Conservation (phyloP, 1,140 invertebrate genomes). For the Aphaenogaster rudis region DNA sequence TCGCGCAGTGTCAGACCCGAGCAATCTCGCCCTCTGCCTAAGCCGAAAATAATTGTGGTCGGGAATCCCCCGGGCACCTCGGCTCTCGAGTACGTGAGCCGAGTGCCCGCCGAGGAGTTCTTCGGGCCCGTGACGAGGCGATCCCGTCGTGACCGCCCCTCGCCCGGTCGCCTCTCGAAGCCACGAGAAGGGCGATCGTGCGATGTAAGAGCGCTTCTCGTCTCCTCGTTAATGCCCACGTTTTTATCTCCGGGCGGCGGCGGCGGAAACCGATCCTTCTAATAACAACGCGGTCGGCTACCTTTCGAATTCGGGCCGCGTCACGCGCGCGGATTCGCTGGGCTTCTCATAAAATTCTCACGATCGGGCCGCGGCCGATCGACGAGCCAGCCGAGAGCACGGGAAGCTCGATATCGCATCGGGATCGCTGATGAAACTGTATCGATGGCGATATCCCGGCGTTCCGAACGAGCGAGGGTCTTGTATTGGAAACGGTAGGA, state of each 20-base stretch:
- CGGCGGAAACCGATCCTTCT: conserved; percentile 44
- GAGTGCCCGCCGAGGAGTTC: conserved; percentile 78
- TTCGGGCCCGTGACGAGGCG: conserved; percentile 38
- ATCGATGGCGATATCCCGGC: conserved; percentile 9
- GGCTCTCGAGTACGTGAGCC: conserved; percentile 75
- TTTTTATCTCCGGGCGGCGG: conserved; percentile 26
- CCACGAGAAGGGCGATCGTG: conserved; percentile 38
- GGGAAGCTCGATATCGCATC: conserved; percentile 11
- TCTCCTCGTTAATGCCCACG: conserved; percentile 31
- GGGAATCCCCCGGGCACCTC: conserved; percentile 57
- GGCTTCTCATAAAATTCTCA: conserved; percentile 58
- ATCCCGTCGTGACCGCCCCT: conserved; percentile 26
- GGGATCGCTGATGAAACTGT: conserved; percentile 29
- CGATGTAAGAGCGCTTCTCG: neutral
- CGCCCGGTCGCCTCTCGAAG: neutral
- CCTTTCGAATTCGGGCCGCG: conserved; percentile 42
- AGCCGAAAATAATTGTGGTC: conserved; percentile 82
- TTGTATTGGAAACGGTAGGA: conserved; percentile 12
- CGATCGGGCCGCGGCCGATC: conserved; percentile 32
- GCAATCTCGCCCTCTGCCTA: conserved; percentile 69
- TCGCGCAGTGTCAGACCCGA: conserved; percentile 60
- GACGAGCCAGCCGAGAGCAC: neutral
- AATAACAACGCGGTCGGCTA: conserved; percentile 26
- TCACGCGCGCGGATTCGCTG: neutral
- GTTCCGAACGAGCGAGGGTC: neutral